Base-by-base conservation (phyloP, 1,140 invertebrate species). In the Bombus balteatus region DNA sequence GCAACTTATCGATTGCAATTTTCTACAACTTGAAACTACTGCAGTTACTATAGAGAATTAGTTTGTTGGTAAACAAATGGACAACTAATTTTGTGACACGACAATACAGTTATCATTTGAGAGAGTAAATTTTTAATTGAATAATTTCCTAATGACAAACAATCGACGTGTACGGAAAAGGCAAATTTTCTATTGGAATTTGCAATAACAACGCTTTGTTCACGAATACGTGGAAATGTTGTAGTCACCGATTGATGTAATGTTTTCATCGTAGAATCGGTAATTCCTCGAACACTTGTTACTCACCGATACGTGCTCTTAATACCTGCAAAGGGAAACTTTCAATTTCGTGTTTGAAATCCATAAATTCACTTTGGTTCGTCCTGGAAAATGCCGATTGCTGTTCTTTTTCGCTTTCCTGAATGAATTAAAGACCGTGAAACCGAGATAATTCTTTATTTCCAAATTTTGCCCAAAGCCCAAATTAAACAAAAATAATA, bases 341-440 rank as follows among this genome's bases (percentile, higher is more conserved):
- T 47, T 74, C 41, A n/a, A 10, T 74, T 74, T 74, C 72, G n/a
- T 32, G 72, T 74, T 47, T 47, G 39, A 10, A 74, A 74, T 74
- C 41, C 15, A 47, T 32, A 28, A 74, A 74, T 47, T 47, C 41
- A 9, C 10, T 32, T 32, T 9, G 39, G 15, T 41, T 8, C 37
- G 25, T 41, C 12, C 28, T 72, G 25, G 39, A 43, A 72, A 72
- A 43, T 70, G 34, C 12, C 22, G 1, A 72, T 39, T n/a, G 71
- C 32, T 41, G 28, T 41, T 74, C 41, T 5, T 25, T 72, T 2
- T 41, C 5, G n/a, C 2, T 41, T 72, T 28, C 0, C 15, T 6
- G 2, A n/a, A n/a, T 72, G 6, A 15, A 41, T 18, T 9, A 66
- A 66, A 66, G 2, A 34, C 65, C 15, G 15, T 18, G 18, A 22